phyloP scores from a whole-genome alignment of 1,140 invertebrate species.

The Trichonephila clavipes region DNA sequence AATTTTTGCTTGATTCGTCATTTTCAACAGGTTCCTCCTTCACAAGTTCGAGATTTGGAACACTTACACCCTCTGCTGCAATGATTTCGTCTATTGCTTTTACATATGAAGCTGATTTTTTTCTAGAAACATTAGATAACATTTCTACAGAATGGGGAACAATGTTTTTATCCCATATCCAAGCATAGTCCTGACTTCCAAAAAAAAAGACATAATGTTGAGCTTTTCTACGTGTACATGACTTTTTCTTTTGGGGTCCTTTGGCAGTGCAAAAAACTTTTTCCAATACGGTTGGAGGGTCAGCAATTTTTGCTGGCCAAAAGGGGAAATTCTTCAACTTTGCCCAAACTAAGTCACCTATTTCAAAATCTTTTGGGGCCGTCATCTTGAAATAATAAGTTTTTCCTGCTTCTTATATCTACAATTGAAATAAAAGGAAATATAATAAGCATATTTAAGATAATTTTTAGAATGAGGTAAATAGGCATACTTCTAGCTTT shows the following conservation, averaged over 20 bases:
- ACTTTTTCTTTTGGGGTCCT: too few relatives aligned
- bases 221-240: neutral
- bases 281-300: constrained; percentile 79
- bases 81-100: neutral
- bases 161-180: constrained; percentile 85
- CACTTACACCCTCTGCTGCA: neutral
- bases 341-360: constrained; percentile 77
- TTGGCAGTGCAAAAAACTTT: too few relatives aligned
- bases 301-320: constrained; percentile 80
- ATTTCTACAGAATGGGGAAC: constrained; percentile 86
- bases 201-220: constrained; percentile 89
- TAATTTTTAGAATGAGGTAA: neutral
- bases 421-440: neutral
- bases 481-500: neutral
- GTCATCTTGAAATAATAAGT: neutral
- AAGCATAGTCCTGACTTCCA: constrained; percentile 91
- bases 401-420: too few relatives aligned
- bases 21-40: too few relatives aligned
- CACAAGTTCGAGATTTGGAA: too few relatives aligned
- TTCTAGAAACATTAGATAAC: neutral
- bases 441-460: neutral
- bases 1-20: too few relatives aligned
- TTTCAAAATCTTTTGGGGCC: neutral
- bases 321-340: constrained; percentile 80
- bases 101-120: neutral